phyloP scores from a whole-genome alignment of 2,113 vertebrate species.

The Nycticebus coucang region DNA sequence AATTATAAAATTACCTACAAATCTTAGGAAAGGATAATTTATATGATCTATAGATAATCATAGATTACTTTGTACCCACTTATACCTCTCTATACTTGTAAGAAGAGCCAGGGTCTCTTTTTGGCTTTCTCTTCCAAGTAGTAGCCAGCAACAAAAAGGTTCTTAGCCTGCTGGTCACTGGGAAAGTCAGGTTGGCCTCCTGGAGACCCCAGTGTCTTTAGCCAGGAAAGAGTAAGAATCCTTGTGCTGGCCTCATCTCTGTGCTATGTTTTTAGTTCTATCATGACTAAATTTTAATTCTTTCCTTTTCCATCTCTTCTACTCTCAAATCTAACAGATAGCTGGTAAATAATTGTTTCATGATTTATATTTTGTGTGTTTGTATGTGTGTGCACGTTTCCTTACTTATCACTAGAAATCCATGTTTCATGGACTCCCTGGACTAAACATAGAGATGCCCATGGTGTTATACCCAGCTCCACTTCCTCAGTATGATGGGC shows the following conservation, averaged over 20 bases:
- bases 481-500: constrained; percentile 93
- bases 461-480: constrained; percentile 91
- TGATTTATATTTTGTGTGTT: not conserved
- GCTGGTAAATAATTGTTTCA: not conserved
- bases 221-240: not conserved
- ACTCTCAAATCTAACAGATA: not conserved
- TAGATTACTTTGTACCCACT: not conserved
- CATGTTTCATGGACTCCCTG: constrained; percentile 96
- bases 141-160: not conserved
- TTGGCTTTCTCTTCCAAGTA: not conserved
- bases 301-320: not conserved
- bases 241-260: not conserved
- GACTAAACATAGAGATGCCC: constrained; percentile 92
- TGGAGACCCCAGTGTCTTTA: not conserved
- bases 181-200: not conserved
- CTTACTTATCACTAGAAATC: constrained; percentile 87
- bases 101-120: not conserved
- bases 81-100: constrained; percentile 1
- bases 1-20: constrained; percentile 9
- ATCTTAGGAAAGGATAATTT: not conserved
- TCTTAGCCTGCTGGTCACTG: not conserved
- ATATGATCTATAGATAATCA: not conserved
- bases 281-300: not conserved
- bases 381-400: not conserved
- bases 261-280: not conserved